A percentile compares a stretch with the other conserved stretches of the same genome.
These are phyloP conservation scores for Lottia gigantea DNA, from an alignment of 2,888 invertebrate genomes.

Conservation along the genomic window DNA sequence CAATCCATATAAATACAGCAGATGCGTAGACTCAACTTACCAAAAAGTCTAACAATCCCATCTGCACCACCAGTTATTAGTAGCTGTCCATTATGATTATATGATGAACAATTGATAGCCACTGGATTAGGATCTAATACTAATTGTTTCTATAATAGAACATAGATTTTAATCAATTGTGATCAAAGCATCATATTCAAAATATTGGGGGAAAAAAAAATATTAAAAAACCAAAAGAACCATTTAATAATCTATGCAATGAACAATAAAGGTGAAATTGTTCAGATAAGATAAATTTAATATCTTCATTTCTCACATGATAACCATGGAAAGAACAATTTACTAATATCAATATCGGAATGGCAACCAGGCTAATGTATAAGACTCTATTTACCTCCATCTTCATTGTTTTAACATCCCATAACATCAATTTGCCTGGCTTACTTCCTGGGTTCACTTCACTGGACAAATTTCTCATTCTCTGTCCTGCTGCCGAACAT, in stretches of 20 bases:
- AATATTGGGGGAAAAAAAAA: too few species aligned
- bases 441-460: conserved; percentile 29
- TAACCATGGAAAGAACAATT: too few species aligned
- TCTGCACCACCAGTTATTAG: conserved; percentile 74
- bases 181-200: too few species aligned
- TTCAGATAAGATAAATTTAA: too few species aligned
- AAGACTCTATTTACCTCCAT: conserved; percentile 68
- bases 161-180: too few species aligned
- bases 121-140: conserved; percentile 57
- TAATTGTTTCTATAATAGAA: conserved; percentile 46
- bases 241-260: too few species aligned
- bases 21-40: conserved; percentile 38
- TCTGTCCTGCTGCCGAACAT: conserved; percentile 59
- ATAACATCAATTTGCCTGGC: conserved; percentile 72
- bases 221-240: too few species aligned
- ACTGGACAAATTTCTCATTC: conserved; percentile 35
- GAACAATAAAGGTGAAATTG: too few species aligned
- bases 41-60: conserved; percentile 73
- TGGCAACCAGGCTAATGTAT: background rate
- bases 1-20: background rate
- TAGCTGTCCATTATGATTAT: conserved; percentile 75
- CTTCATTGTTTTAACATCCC: conserved; percentile 73
- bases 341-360: too few species aligned
- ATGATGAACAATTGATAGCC: conserved; percentile 72
- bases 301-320: too few species aligned